A percentile compares a stretch with the other conserved stretches of the same genome.
phyloP scores from a whole-genome alignment of 1,140 invertebrate species.

The Dinoponera quadriceps region DNA sequence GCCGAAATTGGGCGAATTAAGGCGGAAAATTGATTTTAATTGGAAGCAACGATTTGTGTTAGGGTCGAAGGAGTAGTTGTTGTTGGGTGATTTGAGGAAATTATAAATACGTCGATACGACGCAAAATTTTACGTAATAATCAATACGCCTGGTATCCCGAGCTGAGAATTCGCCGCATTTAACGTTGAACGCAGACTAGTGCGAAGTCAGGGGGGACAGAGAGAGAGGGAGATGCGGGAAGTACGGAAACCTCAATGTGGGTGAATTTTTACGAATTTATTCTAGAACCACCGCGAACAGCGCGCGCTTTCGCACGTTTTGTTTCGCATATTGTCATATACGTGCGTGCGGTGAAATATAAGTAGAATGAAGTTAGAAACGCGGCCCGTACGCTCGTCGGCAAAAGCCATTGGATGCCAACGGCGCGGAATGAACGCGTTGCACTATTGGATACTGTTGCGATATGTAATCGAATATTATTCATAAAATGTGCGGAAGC shows the following conservation, averaged over 20 bases:
- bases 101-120: too few relatives aligned
- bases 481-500: constrained; percentile 39
- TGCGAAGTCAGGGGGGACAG: too few relatives aligned
- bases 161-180: too few relatives aligned
- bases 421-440: constrained; percentile 23
- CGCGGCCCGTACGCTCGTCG: neutral
- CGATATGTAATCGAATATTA: constrained; percentile 52
- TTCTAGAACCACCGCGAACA: neutral
- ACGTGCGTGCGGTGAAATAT: constrained; percentile 3
- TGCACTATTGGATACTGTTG: constrained; percentile 45
- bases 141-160: too few relatives aligned
- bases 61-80: too few relatives aligned
- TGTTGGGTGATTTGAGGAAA: too few relatives aligned
- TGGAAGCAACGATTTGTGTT: too few relatives aligned
- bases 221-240: neutral
- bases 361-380: constrained; percentile 23
- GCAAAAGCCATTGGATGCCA: constrained; percentile 32
- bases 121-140: too few relatives aligned
- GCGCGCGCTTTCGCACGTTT: neutral
- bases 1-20: too few relatives aligned
- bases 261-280: neutral
- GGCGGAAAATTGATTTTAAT: too few relatives aligned
- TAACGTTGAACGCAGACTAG: too few relatives aligned
- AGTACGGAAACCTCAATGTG: too few relatives aligned
- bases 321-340: neutral